Evolutionary conservation across 2,888 invertebrate genomes (phyloP).

Genomic region (Latrodectus elegans): DNA sequence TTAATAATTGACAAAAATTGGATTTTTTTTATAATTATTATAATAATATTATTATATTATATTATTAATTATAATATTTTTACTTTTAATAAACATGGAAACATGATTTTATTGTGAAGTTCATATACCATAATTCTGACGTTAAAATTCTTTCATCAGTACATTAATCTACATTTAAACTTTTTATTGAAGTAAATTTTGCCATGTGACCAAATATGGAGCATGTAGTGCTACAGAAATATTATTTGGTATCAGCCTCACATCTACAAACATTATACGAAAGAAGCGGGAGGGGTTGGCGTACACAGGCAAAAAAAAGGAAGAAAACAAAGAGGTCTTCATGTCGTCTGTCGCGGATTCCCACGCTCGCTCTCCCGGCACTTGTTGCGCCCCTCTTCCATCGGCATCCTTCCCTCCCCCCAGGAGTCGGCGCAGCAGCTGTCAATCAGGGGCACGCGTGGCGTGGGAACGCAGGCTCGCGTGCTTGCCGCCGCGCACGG

Average conservation of each 20-base stretch:
- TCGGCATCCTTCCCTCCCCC: not conserved
- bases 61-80: no score
- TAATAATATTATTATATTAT: no score
- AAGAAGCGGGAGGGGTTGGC: not conserved
- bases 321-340: conserved; percentile 61
- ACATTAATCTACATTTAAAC: no score
- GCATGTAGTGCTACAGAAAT: not conserved
- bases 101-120: no score
- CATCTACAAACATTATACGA: not conserved
- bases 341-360: conserved; percentile 65
- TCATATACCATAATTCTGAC: no score
- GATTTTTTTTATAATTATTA: no score
- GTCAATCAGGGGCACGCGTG: conserved; percentile 68
- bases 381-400: conserved; percentile 41
- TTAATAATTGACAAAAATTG: no score
- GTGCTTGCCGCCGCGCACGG: conserved; percentile 29
- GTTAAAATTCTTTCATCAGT: no score
- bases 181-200: no score
- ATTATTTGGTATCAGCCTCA: conserved; percentile 22
- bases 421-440: conserved; percentile 39
- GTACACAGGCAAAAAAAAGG: not conserved
- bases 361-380: conserved; percentile 55
- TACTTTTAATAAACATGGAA: no score
- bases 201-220: conserved; percentile 43
- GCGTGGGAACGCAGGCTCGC: conserved; percentile 56